Base-by-base conservation (phyloP, 2,888 invertebrate genomes). In the Argynnis bischoffii region DNA sequence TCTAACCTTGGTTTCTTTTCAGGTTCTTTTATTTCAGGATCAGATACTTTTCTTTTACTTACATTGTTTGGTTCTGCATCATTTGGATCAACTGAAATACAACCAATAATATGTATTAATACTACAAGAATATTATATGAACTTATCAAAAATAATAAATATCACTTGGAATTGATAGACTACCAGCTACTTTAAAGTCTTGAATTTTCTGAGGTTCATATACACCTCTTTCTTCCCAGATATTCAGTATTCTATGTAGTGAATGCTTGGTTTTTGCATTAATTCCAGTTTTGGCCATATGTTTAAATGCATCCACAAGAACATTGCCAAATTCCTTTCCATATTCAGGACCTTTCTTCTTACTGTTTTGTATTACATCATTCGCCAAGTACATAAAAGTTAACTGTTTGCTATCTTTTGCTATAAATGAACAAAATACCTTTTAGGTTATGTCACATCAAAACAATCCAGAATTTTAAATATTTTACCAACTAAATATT, bases 331-430 rank as follows among this genome's bases (percentile, higher is more conserved):
- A 99, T 82, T 97, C 98, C 82, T 96, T 96, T 0, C 97, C 97
- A 89, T 96, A 99, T 86, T 99, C 99, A 0, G 98, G 98, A 0
- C 98, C 99, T 87, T 99, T 99, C 87, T 99, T 99, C 86, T 98
- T 97, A 84, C 99, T 98, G 81, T 99, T 99, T 86, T 99, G 99
- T 78, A 99, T 98, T 46, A 99, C 99, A 94, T 99, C 99, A 93
- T 99, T 99, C 47, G 99, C 99, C 78, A 99, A 93, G 88, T 99
- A 99, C 96, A 99, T 97, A 79, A 98, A 97, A 16, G 98, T 98
- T 66, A 99, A 92, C 82, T 98, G 98, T 78, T 96, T 95, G 75
- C 93, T 94, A 77, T 97, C 96, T 85, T 97, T 96, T 3, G 95
- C 98, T 98, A 93, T 64, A 94, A 4, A 94, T 61, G 61, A 69